phyloP scores from a whole-genome alignment of 2,888 invertebrate genomes.

The Melieria omissa region DNA sequence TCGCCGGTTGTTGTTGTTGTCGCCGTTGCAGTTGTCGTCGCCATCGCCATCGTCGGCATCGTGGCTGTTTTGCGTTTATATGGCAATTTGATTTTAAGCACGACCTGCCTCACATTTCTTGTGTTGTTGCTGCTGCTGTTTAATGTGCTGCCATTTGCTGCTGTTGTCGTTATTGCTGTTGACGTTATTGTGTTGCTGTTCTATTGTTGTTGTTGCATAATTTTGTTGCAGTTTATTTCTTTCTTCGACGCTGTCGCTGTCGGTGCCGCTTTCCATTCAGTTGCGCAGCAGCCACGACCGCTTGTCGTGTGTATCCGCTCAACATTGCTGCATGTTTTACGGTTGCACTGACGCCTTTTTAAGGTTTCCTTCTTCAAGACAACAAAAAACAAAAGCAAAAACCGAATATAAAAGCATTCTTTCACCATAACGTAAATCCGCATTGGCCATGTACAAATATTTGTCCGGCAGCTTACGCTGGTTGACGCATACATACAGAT shows the following conservation, averaged over 20 bases:
- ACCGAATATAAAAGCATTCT: no score
- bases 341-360: constrained; percentile 5
- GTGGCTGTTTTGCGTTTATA: background rate
- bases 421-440: no score
- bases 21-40: constrained; percentile 1
- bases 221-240: background rate
- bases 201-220: background rate
- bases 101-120: constrained; percentile 17
- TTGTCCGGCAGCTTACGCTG: no score
- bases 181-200: no score
- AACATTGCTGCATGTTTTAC: background rate
- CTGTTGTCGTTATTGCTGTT: background rate
- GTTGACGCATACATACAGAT: no score
- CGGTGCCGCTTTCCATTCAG: background rate
- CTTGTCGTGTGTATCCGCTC: no score
- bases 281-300: background rate
- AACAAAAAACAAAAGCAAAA: no score
- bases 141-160: no score
- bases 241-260: no score
- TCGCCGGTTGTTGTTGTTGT: background rate
- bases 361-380: background rate
- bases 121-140: background rate
- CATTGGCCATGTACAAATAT: no score
- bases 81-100: constrained; percentile 15
- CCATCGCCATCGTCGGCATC: background rate